Evolutionary conservation across 1,140 invertebrate species (phyloP).

Genomic region (Drosophila malerkotliana): DNA sequence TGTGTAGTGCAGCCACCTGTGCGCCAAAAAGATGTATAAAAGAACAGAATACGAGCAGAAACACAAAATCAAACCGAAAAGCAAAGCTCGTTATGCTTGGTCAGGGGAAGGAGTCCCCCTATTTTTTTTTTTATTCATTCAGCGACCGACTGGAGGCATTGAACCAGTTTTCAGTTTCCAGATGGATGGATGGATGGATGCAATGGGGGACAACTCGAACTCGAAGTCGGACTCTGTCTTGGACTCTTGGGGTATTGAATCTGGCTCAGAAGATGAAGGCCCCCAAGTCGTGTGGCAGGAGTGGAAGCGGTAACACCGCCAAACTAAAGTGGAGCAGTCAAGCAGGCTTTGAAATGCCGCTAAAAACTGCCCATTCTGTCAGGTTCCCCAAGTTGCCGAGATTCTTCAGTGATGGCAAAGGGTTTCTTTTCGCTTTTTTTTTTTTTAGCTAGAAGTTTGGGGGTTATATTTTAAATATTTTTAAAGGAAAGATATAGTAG

Average conservation of each 20-base stretch:
- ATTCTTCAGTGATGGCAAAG: background rate
- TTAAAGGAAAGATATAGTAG: too few species aligned
- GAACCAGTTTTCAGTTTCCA: constrained; percentile 70
- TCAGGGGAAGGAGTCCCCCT: constrained; percentile 1
- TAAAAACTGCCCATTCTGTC: constrained; percentile 19
- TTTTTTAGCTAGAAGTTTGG: background rate
- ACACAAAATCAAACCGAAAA: constrained; percentile 73
- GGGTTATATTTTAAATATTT: background rate
- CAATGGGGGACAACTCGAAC: constrained; percentile 32
- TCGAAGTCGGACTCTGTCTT: background rate
- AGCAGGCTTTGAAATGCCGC: constrained; percentile 76
- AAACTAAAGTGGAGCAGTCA: constrained; percentile 75
- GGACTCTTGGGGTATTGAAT: too few species aligned
- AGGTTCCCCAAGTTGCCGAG: constrained; percentile 9
- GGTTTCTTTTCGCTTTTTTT: background rate
- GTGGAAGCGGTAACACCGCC: background rate
- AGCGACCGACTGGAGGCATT: constrained; percentile 32
- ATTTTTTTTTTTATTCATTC: constrained; percentile 13
- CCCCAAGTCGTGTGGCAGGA: constrained; percentile 1
- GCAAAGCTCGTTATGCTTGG: constrained; percentile 71
- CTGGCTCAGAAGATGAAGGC: constrained; percentile 35
- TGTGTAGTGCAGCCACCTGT: constrained; percentile 69
- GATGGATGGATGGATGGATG: constrained; percentile 68
- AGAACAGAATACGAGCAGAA: constrained; percentile 21
- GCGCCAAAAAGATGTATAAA: constrained; percentile 42